Evolutionary conservation across 1,140 invertebrate genomes (phyloP).

Genomic region (Andrena cerasifolii): DNA sequence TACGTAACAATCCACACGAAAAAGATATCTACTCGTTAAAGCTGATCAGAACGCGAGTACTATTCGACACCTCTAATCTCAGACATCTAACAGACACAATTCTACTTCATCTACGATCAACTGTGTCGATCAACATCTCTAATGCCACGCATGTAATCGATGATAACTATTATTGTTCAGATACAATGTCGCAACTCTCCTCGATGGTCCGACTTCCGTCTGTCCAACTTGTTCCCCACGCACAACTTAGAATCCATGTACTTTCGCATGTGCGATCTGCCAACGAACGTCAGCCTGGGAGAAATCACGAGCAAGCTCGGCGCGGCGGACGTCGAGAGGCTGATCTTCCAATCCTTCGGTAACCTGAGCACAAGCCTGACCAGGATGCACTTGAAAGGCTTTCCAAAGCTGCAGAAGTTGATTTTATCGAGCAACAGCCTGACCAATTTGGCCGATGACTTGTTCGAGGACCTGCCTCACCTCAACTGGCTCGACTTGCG

Average conservation of each 20-base stretch:
- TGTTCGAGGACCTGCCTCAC: constrained; percentile 84
- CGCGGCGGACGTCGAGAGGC: constrained; percentile 75
- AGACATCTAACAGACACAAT: too few relatives aligned
- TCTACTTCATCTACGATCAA: too few relatives aligned
- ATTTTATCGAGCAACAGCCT: constrained; percentile 81
- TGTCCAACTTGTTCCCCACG: constrained; percentile 6
- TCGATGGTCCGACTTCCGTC: constrained; percentile 60
- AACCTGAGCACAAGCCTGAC: constrained; percentile 81
- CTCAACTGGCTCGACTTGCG: constrained; percentile 84
- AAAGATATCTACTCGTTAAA: too few relatives aligned
- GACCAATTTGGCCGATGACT: constrained; percentile 83
- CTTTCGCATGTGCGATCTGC: constrained; percentile 69
- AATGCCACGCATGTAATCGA: too few relatives aligned
- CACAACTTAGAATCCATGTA: constrained; percentile 40
- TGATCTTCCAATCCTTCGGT: constrained; percentile 81
- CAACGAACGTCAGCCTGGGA: constrained; percentile 61
- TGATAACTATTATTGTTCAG: constrained; percentile 16
- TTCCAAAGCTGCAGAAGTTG: constrained; percentile 81
- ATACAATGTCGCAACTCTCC: constrained; percentile 52
- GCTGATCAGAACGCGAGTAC: too few relatives aligned
- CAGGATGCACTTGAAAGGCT: constrained; percentile 82
- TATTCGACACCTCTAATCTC: too few relatives aligned
- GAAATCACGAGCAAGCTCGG: constrained; percentile 73
- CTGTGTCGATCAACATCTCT: too few relatives aligned
- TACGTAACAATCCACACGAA: background rate